Evolutionary conservation across 2,113 vertebrate genomes (phyloP).

Genomic region (Lathamus discolor): DNA sequence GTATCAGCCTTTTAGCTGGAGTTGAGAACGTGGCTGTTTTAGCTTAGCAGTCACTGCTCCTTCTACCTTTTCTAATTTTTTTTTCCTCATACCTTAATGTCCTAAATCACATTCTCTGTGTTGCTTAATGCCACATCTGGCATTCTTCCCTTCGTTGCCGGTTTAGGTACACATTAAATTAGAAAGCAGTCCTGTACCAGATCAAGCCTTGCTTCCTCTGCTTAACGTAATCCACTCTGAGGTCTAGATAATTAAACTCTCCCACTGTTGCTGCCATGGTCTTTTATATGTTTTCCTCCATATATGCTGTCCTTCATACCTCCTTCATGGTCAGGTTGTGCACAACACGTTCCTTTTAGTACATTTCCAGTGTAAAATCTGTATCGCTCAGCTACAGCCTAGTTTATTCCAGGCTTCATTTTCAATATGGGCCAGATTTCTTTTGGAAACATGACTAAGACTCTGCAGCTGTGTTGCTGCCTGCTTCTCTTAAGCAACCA

Average conservation of each 20-base stretch:
- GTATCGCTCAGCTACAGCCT: neutral
- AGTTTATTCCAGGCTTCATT: neutral
- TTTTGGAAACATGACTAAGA: neutral
- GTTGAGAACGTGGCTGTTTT: neutral
- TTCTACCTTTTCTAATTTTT: neutral
- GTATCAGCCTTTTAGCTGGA: fast-evolving
- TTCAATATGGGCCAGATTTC: neutral
- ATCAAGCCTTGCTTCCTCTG: constrained; percentile 46
- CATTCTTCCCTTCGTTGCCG: constrained; percentile 24
- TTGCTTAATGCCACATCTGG: constrained; percentile 60
- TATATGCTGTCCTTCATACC: neutral
- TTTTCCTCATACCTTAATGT: constrained; percentile 3
- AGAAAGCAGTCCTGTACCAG: constrained; percentile 55
- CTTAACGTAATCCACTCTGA: constrained; percentile 57
- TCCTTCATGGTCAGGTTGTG: neutral
- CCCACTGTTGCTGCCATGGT: neutral
- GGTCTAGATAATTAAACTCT: constrained; percentile 67
- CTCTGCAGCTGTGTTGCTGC: neutral
- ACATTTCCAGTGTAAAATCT: neutral
- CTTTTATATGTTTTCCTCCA: neutral
- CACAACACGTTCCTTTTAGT: neutral
- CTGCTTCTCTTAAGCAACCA: neutral
- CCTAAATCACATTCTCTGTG: constrained; percentile 19
- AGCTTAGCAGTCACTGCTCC: constrained; percentile 4
- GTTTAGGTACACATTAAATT: constrained; percentile 57